Evolutionary conservation across 2,888 invertebrate species (phyloP), one percentile per base, ranked within the genome.

Genomic region (Coecobrya sp.): DNA sequence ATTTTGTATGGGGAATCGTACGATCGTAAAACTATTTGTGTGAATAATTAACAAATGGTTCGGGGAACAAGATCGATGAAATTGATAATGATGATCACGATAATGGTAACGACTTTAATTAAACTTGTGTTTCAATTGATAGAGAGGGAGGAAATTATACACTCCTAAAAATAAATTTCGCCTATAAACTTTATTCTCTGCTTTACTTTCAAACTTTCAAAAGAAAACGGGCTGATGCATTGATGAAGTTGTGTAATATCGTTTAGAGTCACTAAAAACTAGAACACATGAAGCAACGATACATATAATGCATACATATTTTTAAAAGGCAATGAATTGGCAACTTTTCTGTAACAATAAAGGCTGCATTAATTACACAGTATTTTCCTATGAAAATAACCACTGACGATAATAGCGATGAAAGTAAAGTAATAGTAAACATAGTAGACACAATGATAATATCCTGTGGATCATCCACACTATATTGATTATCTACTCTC

Each of bases 371-470:
- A 36, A 36, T 36, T 36, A 36, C 36, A 36, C 52, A 52, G 52
- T n/a, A 16, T 59, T 59, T n/a, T 16, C 19, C 59, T 19, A 7
- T 59, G 19, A n/a, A 59, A 52, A 52, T 16, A 52, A 52, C 52
- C 11, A 52, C 13, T 52, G 22, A 62, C 10, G 59, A 62, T 19
- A 62, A 62, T 62, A 22, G 59, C 22, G 11, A 3, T 52, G 52
- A 62, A n/a, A n/a, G 16, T 68, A 27, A 30, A 27, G 42, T 19
- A 30, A 11, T 97, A 98, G 99, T 98, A 96, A 97, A 97, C 8
- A 30, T 7, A 36, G 36, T 36, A 36, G 7, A 36, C 36, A 36
- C 7, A 36, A 36, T 36, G 7, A 36, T 36, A 36, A 36, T 36
- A 36, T 36, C 36, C 36, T 16, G 16, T 52, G 52, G 5, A 52